Conservation (phyloP, 1,140 invertebrate species). For the Aphelinus atriplicis region DNA sequence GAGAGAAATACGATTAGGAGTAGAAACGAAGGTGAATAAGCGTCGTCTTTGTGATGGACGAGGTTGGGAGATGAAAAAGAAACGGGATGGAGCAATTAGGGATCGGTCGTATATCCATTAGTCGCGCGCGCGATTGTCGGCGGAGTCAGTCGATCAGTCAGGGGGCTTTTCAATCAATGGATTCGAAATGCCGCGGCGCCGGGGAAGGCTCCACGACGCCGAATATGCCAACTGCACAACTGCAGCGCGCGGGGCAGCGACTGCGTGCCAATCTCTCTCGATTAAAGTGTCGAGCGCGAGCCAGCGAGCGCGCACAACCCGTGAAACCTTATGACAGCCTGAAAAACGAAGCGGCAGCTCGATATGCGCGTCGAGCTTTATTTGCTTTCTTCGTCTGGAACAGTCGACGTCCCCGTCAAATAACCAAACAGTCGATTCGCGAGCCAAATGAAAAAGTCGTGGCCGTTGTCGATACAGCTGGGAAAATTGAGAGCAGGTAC, state of each 20-base stretch:
- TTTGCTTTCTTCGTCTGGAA: neutral
- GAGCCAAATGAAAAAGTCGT: too few relatives aligned
- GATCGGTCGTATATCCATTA: slow-evolving; percentile 10
- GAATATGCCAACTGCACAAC: too few relatives aligned
- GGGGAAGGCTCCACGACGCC: too few relatives aligned
- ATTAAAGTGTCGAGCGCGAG: neutral
- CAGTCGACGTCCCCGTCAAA: too few relatives aligned
- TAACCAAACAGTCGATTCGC: too few relatives aligned
- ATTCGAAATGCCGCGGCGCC: neutral
- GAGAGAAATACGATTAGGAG: neutral
- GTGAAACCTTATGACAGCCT: slow-evolving; percentile 1
- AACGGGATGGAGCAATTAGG: slow-evolving; percentile 15
- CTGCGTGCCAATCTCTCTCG: neutral
- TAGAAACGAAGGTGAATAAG: neutral
- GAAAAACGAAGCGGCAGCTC: neutral
- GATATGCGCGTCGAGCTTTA: neutral
- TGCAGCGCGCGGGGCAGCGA: neutral
- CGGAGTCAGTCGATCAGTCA: neutral
- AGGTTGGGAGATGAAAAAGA: neutral
- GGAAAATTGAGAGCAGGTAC: neutral
- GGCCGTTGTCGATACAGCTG: neutral
- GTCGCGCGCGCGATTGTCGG: neutral
- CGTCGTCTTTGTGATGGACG: neutral
- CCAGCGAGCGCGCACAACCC: neutral
- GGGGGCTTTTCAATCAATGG: slow-evolving; percentile 3